Evolutionary conservation across 2,113 vertebrate species (phyloP), one percentile per base, ranked within the genome.

Genomic region (Gavia stellata): DNA sequence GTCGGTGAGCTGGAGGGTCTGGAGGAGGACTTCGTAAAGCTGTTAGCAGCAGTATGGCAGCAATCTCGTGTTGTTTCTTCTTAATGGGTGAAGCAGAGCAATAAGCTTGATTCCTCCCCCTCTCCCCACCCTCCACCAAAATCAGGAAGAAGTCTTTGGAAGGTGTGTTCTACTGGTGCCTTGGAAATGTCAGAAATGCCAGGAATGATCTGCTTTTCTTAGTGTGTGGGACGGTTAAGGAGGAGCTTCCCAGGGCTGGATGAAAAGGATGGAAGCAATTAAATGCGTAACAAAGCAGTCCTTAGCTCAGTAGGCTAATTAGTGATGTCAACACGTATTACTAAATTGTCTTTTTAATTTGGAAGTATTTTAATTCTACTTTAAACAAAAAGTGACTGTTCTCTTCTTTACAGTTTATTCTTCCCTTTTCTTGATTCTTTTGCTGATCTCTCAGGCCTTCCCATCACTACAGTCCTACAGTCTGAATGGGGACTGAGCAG

Each of bases 1-100:
- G 11, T 24, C 0, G 1, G 15, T 44, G 40, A 28, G 17, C 19
- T 45, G 53, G 23, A 31, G 42, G 4, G 0, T 26, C 34, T 58
- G 80, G 19, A 77, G 42, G 40, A 62, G 2, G 1, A 34, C 47
- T 34, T 62, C 16, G 2, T 21, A 19, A 36, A 82, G 55, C 42
- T n/a, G 44, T n/a, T 36, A 34, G 55, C 66, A 40, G 72, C 55
- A 18, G 8, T 5, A 1, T 7, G 62, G 40, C 45, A 88, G 79
- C 26, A 49, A 0, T 4, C 47, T 5, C 8, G 1, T 12, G 18
- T 25, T 71, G 9, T 2, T 62, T 28, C 28, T 84, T 25, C 53
- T 63, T 7, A 24, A 2, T 1, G 23, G 52, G 24, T 33, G 34
- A 61, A 63, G 67, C 21, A 38, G 31, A 73, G 40, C 36, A 53